phyloP scores from a whole-genome alignment of 2,113 vertebrate species.

The Platysternon megacephalum region DNA sequence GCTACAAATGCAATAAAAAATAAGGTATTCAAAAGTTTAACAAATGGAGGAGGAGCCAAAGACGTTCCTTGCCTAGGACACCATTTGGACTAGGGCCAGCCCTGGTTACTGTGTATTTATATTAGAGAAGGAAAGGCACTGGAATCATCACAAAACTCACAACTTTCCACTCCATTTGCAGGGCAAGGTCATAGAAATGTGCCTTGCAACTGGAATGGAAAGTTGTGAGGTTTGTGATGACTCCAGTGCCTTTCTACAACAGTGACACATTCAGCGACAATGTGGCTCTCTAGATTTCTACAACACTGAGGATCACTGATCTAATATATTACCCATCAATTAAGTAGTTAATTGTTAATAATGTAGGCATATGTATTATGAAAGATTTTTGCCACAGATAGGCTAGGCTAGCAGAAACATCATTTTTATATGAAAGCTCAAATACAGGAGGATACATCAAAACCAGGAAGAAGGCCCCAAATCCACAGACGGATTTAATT shows the following conservation, averaged over 20 bases:
- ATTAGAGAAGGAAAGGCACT: background rate
- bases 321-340: background rate
- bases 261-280: background rate
- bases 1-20: too few species aligned
- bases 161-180: background rate
- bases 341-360: background rate
- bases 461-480: background rate
- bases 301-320: background rate
- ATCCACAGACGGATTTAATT: background rate
- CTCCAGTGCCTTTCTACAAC: background rate
- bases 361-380: background rate
- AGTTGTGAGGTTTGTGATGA: background rate
- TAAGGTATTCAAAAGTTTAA: too few species aligned
- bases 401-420: background rate
- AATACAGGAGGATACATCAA: background rate
- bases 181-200: background rate
- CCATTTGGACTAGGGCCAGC: too few species aligned
- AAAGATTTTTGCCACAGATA: background rate
- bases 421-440: background rate
- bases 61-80: too few species aligned
- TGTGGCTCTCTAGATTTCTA: background rate
- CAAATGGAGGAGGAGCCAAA: too few species aligned
- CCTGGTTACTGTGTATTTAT: background rate
- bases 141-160: background rate
- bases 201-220: background rate